phyloP scores from a whole-genome alignment of 2,888 invertebrate species.

The Phyto melanocephala region DNA sequence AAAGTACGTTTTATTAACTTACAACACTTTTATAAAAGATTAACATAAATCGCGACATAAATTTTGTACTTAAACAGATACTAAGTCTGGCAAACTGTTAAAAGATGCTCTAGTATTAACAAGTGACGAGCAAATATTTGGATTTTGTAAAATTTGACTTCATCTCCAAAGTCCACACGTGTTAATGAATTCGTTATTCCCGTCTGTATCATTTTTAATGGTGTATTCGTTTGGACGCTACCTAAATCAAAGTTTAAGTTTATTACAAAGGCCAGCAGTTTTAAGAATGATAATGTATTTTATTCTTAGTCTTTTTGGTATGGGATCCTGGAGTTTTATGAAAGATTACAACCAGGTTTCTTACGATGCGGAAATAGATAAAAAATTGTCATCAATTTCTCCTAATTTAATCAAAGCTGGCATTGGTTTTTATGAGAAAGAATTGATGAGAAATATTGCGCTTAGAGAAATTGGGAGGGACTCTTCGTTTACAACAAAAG shows the following conservation, averaged over 20 bases:
- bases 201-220: constrained; percentile 79
- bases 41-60: too few species aligned
- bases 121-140: constrained; percentile 89
- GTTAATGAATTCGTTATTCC: constrained; percentile 81
- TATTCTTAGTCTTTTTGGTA: constrained; percentile 81
- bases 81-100: too few species aligned
- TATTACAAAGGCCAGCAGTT: constrained; percentile 80
- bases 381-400: constrained; percentile 82
- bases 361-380: constrained; percentile 84
- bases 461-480: constrained; percentile 85
- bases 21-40: too few species aligned
- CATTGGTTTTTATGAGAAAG: constrained; percentile 86
- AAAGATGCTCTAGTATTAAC: too few species aligned
- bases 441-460: constrained; percentile 86
- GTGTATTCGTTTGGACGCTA: constrained; percentile 80
- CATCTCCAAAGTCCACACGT: constrained; percentile 82
- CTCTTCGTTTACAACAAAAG: constrained; percentile 82
- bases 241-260: constrained; percentile 81
- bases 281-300: constrained; percentile 81
- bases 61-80: too few species aligned
- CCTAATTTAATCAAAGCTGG: constrained; percentile 85
- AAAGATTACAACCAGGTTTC: constrained; percentile 83
- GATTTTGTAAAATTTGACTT: constrained; percentile 87
- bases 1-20: too few species aligned
- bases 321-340: constrained; percentile 82